Percentiles rank a stretch among this genome's conserved stretches.
Conservation (phyloP, 2,113 vertebrate genomes). For the Microtus ochrogaster region DNA sequence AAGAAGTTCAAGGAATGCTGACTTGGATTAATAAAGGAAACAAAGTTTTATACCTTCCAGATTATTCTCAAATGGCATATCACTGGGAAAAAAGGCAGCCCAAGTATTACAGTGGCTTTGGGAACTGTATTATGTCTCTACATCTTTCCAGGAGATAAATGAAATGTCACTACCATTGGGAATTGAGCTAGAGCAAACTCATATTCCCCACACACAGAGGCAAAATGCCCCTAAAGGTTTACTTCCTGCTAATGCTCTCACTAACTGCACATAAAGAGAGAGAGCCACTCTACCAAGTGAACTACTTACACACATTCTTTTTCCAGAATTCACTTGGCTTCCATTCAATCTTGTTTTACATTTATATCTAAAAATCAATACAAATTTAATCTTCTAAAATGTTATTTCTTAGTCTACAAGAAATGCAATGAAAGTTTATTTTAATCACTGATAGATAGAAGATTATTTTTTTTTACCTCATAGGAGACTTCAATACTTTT, state of each 20-base stretch:
- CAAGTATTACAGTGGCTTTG: conserved; percentile 24
- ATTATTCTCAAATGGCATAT: conserved; percentile 65
- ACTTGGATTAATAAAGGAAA: conserved; percentile 71
- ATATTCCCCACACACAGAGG: not conserved
- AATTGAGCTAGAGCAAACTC: conserved; percentile 46
- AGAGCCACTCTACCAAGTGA: not conserved
- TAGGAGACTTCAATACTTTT: not conserved
- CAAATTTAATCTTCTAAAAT: conserved; percentile 54
- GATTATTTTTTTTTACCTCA: not conserved
- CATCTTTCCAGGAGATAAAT: conserved; percentile 53
- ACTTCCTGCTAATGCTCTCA: not conserved
- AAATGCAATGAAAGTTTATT: not conserved
- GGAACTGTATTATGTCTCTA: conserved; percentile 47
- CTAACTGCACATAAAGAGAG: not conserved
- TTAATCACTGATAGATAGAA: conserved; percentile 16
- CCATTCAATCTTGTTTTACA: not conserved
- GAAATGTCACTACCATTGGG: conserved; percentile 68
- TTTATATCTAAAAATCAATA: conserved; percentile 53
- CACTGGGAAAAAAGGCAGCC: not conserved
- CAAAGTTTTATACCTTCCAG: conserved; percentile 66
- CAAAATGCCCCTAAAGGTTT: conserved; percentile 38
- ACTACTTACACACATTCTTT: not conserved
- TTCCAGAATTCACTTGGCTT: conserved; percentile 23
- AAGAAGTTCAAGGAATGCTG: conserved; percentile 64
- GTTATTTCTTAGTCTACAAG: conserved; percentile 38